These are phyloP conservation scores for Atherinosoma microstoma DNA, from an alignment of 2,797 vertebrate genomes.

Conservation along the genomic window DNA sequence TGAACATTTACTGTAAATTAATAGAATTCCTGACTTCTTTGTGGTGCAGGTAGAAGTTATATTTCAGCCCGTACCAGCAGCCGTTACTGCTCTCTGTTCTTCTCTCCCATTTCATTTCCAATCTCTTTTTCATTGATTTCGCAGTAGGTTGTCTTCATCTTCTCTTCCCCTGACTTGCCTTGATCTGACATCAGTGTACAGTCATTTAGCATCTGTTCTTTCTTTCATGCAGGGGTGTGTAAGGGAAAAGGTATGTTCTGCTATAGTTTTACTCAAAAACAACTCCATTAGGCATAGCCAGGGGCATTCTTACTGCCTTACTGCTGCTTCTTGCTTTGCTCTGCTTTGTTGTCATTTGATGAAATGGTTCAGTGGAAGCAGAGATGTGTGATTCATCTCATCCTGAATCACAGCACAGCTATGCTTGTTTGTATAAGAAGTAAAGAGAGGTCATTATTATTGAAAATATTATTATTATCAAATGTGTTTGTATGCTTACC, in stretches of 20 bases:
- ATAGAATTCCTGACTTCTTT: slow-evolving; percentile 12
- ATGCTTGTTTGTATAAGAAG: slow-evolving; percentile 32
- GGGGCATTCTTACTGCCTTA: slow-evolving; percentile 49
- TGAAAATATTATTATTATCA: slow-evolving; percentile 20
- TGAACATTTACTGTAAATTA: slow-evolving; percentile 18
- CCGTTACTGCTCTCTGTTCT: slow-evolving; percentile 17
- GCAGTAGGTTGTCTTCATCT: slow-evolving; percentile 51
- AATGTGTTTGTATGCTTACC: slow-evolving; percentile 6
- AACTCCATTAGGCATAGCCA: slow-evolving; percentile 67
- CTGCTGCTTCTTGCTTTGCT: slow-evolving; percentile 52
- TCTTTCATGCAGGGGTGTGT: slow-evolving; percentile 70
- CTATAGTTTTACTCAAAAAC: slow-evolving; percentile 66
- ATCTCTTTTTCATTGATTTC: slow-evolving; percentile 52
- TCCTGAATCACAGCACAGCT: slow-evolving; percentile 53
- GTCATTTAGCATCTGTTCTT: slow-evolving; percentile 59
- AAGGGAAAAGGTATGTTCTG: slow-evolving; percentile 71
- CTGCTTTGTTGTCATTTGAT: slow-evolving; percentile 71
- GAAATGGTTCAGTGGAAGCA: slow-evolving; percentile 62
- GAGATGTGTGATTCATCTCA: slow-evolving; percentile 64
- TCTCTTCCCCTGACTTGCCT: slow-evolving; percentile 45
- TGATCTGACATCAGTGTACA: slow-evolving; percentile 56
- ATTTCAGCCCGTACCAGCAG: slow-evolving; percentile 20
- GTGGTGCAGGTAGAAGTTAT: slow-evolving; percentile 10
- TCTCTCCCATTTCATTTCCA: slow-evolving; percentile 41
- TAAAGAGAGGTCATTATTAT: slow-evolving; percentile 33